Evolutionary conservation across 2,113 vertebrate species (phyloP).

Genomic region (Ammospiza caudacuta): DNA sequence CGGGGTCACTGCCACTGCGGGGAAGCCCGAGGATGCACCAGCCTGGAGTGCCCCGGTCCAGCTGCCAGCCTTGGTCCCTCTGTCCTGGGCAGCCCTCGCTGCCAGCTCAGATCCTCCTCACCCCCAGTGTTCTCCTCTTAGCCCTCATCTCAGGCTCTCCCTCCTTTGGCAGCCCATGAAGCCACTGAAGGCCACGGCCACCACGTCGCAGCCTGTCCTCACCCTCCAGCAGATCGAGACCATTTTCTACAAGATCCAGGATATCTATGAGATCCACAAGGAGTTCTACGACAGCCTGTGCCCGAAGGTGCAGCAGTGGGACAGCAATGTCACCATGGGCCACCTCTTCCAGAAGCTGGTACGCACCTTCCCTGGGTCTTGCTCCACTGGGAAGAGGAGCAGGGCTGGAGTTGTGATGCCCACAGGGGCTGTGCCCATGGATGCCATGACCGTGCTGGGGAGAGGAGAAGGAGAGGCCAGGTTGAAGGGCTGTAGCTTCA

Average conservation of each 20-base stretch:
- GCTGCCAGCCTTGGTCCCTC: not conserved
- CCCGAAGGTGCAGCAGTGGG: constrained; percentile 95
- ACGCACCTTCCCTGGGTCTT: constrained; percentile 26
- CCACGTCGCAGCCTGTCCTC: constrained; percentile 94
- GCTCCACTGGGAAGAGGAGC: not conserved
- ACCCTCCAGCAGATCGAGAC: constrained; percentile 95
- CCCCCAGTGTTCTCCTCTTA: not conserved
- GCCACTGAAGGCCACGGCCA: constrained; percentile 93
- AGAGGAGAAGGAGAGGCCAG: not conserved
- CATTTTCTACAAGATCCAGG: constrained; percentile 98
- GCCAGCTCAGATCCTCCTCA: not conserved
- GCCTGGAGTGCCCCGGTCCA: not conserved
- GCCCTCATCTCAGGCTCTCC: not conserved
- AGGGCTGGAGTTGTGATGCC: not conserved
- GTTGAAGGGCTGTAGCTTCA: not conserved
- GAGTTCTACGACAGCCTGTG: constrained; percentile 93
- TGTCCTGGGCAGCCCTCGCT: accelerated
- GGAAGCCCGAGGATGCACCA: not conserved
- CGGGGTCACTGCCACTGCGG: accelerated
- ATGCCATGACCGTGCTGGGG: not conserved
- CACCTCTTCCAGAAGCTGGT: constrained; percentile 99
- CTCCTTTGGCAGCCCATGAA: constrained; percentile 87
- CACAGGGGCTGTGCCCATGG: not conserved
- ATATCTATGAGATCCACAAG: constrained; percentile 96
- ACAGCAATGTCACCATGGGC: constrained; percentile 92